Evolutionary conservation across 2,113 vertebrate genomes (phyloP).

Genomic region (Erythrocercus mccallii): DNA sequence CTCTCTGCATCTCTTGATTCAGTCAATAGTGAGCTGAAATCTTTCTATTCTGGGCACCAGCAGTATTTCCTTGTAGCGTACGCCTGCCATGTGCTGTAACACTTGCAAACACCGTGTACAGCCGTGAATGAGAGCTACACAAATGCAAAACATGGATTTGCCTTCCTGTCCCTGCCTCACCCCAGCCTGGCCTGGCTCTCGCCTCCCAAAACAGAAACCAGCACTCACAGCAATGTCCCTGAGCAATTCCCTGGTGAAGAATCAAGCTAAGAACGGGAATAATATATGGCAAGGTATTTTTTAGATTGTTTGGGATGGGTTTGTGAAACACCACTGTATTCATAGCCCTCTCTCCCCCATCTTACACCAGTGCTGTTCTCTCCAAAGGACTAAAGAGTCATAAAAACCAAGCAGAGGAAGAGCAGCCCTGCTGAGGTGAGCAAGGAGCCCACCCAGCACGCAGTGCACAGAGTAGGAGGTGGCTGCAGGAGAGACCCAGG

Average conservation of each 20-base stretch:
- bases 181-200: background rate
- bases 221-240: accelerated
- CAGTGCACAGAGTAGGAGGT: accelerated
- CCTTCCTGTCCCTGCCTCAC: slow-evolving; percentile 40
- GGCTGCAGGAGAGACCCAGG: background rate
- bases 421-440: background rate
- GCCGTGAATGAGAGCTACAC: slow-evolving; percentile 28
- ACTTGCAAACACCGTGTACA: slow-evolving; percentile 11
- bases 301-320: background rate
- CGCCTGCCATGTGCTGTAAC: slow-evolving; percentile 39
- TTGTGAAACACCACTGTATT: background rate
- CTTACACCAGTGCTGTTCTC: background rate
- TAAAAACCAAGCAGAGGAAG: background rate
- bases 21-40: slow-evolving; percentile 48
- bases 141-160: slow-evolving; percentile 23
- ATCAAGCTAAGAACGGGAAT: background rate
- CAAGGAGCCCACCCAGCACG: background rate
- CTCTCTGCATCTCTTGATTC: background rate
- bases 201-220: background rate
- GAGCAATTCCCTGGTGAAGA: background rate
- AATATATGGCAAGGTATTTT: background rate
- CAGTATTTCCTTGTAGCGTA: slow-evolving; percentile 5
- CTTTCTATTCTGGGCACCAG: slow-evolving; percentile 36
- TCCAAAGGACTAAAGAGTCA: background rate
- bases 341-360: background rate